Conservation (phyloP, 2,797 vertebrate genomes). For the Synaphobranchus kaupii region DNA sequence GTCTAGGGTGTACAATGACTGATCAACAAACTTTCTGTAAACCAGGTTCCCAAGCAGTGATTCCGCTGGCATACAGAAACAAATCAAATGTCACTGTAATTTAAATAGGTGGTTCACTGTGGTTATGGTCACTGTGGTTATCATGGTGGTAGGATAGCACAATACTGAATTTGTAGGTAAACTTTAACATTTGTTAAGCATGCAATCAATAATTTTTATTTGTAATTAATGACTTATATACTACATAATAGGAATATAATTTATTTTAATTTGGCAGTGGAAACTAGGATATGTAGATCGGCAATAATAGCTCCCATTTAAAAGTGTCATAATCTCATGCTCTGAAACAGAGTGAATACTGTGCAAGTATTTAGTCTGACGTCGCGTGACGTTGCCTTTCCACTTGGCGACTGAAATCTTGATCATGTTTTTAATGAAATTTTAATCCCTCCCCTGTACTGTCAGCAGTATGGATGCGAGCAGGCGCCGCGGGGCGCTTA, state of each 20-base stretch:
- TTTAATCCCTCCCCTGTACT: background rate
- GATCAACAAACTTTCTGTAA: background rate
- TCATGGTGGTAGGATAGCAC: too few relatives aligned
- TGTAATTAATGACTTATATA: background rate
- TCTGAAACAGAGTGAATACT: background rate
- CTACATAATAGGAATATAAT: background rate
- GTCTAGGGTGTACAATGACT: background rate
- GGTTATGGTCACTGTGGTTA: background rate
- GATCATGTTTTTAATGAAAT: slow-evolving; percentile 53
- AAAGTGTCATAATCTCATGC: background rate
- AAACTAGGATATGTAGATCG: background rate
- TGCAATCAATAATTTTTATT: background rate
- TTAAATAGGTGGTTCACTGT: background rate
- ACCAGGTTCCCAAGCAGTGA: background rate
- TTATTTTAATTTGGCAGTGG: background rate
- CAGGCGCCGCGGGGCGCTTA: slow-evolving; percentile 43
- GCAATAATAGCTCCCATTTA: background rate
- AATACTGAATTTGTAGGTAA: too few relatives aligned
- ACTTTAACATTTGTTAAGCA: too few relatives aligned
- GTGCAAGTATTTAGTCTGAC: background rate
- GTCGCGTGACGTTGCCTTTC: background rate
- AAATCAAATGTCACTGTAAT: background rate
- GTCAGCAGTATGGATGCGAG: background rate
- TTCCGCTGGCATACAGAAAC: background rate
- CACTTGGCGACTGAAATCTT: slow-evolving; percentile 60